Evolutionary conservation across 2,113 vertebrate species (phyloP).

Genomic region (Nycticebus coucang): DNA sequence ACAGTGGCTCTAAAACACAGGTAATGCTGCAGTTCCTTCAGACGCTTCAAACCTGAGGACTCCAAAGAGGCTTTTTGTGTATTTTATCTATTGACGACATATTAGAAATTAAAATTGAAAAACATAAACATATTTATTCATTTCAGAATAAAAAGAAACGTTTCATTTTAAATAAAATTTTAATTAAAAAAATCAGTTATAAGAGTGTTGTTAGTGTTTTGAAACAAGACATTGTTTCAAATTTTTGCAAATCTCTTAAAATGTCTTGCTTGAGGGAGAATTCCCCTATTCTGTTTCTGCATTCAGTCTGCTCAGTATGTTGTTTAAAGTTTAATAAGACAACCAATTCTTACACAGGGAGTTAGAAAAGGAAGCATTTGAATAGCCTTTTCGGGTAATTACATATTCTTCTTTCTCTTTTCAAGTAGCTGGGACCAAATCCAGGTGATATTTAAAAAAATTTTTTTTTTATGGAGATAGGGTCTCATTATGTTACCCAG

Average conservation of each 20-base stretch:
- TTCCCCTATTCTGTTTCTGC: neutral
- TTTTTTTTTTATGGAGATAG: no score
- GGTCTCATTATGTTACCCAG: no score
- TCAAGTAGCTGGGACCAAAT: no score
- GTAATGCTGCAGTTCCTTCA: neutral
- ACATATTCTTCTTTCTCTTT: neutral
- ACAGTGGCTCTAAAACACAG: neutral
- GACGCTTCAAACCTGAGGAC: neutral
- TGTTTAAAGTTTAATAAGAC: neutral
- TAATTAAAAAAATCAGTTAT: neutral
- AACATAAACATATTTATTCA: neutral
- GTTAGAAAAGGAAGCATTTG: neutral
- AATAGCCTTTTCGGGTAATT: neutral
- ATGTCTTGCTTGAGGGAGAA: neutral
- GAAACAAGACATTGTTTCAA: neutral
- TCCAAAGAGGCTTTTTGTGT: neutral
- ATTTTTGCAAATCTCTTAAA: neutral
- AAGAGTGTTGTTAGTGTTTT: neutral
- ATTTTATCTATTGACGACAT: neutral
- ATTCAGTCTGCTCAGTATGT: neutral
- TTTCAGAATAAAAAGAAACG: slow-evolving; percentile 7
- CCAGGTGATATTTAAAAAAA: no score
- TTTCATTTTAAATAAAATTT: slow-evolving; percentile 40
- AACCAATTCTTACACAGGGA: neutral
- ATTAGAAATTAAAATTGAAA: neutral